Conservation (phyloP, 2,888 invertebrate species). For the Dioctria linearis region DNA sequence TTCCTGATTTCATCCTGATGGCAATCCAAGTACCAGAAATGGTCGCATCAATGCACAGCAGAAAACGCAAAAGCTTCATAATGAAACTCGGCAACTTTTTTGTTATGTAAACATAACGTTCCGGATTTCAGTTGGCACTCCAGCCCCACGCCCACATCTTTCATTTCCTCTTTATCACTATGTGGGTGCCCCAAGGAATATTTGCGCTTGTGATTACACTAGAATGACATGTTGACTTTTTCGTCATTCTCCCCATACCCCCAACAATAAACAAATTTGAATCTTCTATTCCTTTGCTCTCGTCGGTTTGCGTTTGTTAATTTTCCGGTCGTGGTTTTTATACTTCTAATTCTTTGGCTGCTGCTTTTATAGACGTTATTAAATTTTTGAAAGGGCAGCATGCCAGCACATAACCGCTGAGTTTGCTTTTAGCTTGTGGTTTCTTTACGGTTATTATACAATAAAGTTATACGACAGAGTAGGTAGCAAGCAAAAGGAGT, state of each 20-base stretch:
- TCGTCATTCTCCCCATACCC: conserved; percentile 45
- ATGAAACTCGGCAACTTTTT: conserved; percentile 6
- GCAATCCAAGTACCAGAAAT: background rate
- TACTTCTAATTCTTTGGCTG: conserved; percentile 64
- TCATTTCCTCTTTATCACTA: conserved; percentile 34
- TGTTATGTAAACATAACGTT: conserved; percentile 39
- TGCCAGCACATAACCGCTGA: conserved; percentile 36
- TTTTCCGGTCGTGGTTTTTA: conserved; percentile 71
- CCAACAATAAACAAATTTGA: conserved; percentile 55
- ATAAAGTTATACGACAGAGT: conserved; percentile 37
- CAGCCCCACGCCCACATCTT: background rate
- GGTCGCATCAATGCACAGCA: conserved; percentile 37
- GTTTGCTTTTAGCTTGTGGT: conserved; percentile 32
- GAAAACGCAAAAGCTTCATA: conserved; percentile 20
- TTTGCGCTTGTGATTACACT: conserved; percentile 57
- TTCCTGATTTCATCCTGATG: conserved; percentile 26
- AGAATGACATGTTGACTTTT: conserved; percentile 58
- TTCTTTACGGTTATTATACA: conserved; percentile 43
- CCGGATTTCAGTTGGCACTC: conserved; percentile 15
- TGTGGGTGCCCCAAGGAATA: conserved; percentile 31
- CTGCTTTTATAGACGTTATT: conserved; percentile 47
- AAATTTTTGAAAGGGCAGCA: conserved; percentile 44
- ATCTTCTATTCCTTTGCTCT: conserved; percentile 16
- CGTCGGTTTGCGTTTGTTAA: conserved; percentile 63
- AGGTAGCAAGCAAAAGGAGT: background rate